These are phyloP conservation scores for Neelides sp. DNA, from an alignment of 1,140 invertebrate genomes.

Conservation along the genomic window DNA sequence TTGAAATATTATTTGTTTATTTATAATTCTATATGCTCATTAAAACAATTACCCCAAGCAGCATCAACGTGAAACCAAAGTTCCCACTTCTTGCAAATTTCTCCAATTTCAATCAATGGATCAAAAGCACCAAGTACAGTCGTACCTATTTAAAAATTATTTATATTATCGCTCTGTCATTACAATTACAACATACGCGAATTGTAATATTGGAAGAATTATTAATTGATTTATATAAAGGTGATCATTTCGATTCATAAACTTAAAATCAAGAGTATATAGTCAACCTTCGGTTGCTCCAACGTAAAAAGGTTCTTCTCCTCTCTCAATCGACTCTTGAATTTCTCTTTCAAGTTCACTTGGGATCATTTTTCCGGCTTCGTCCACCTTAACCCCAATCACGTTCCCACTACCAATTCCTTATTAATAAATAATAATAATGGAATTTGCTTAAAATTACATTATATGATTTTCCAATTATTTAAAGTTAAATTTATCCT, in stretches of 20 bases:
- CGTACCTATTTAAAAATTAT: slow-evolving; percentile 33
- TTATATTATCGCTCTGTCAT: neutral
- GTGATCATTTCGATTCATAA: too few species aligned
- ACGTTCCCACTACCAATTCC: slow-evolving; percentile 69
- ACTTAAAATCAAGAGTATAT: slow-evolving; percentile 3
- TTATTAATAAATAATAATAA: slow-evolving; percentile 35
- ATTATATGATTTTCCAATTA: neutral
- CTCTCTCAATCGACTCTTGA: slow-evolving; percentile 47
- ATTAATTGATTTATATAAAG: too few species aligned
- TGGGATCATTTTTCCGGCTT: slow-evolving; percentile 61
- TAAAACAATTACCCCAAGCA: slow-evolving; percentile 62
- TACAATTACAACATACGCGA: too few species aligned
- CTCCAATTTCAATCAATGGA: slow-evolving; percentile 63
- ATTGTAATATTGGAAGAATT: too few species aligned
- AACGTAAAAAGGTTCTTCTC: slow-evolving; percentile 69
- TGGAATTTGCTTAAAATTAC: neutral
- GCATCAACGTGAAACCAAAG: slow-evolving; percentile 90
- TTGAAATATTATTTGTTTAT: too few species aligned
- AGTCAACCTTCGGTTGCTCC: slow-evolving; percentile 75
- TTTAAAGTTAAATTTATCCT: slow-evolving; percentile 21
- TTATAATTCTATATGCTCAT: too few species aligned
- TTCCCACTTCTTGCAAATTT: slow-evolving; percentile 64
- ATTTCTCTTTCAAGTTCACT: slow-evolving; percentile 59
- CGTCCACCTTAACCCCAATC: slow-evolving; percentile 54
- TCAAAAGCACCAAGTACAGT: slow-evolving; percentile 72